Evolutionary conservation across 2,888 invertebrate species (phyloP), one percentile per base, ranked within the genome.

Genomic region (Xestia c-nigrum): DNA sequence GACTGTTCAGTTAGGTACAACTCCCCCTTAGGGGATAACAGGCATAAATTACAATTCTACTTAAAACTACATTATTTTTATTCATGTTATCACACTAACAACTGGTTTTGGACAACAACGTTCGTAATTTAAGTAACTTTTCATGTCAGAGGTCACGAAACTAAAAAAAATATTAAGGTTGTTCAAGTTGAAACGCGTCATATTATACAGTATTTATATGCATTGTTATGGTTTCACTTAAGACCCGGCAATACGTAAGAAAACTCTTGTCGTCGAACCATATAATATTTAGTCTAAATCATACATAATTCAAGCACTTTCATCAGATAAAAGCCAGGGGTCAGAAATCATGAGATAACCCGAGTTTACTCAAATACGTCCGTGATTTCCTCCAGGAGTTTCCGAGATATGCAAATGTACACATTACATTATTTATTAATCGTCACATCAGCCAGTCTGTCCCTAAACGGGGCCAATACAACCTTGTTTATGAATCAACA

Each of bases 361-460:
- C 74, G 31, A 61, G 55, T 69, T 69, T 72, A 75, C 76, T 57
- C 72, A 69, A 69, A 67, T 70, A 84, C 43, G 68, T 38, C 59
- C 65, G n/a, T 75, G 82, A 81, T 81, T 84, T 81, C 81, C 84
- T 81, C 14, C 7, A 84, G 81, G 81, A 70, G 55, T 79, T 76
- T 59, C 68, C n/a, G 50, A 74, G 85, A 66, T 82, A 84, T 84
- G 76, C 65, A 84, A 80, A 82, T 82, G 64, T 80, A 72, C 55
- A 78, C 57, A 78, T 69, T 50, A 66, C 59, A 82, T 84, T 81
- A 82, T 80, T 84, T 84, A 82, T 84, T 84, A 57, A 84, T 75
- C 59, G 61, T 65, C 43, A 50, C 55, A 72, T 69, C 67, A 68
- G 5, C 21, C 55, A 55, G 55, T 66, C 66, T 67, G 66, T 74